phyloP scores from a whole-genome alignment of 2,113 vertebrate genomes.

The Poecile atricapillus region DNA sequence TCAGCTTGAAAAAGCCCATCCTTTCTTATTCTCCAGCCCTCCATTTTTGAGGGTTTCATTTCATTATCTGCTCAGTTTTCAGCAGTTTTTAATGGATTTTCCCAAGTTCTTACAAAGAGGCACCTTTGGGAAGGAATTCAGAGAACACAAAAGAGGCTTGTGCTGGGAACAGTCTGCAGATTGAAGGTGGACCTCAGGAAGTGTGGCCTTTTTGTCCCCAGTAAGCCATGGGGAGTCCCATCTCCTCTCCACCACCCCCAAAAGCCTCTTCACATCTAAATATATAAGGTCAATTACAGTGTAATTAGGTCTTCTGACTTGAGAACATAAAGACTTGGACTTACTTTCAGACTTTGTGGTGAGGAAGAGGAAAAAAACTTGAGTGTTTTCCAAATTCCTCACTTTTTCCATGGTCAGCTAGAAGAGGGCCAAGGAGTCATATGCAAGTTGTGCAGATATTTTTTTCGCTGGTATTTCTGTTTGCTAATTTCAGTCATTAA shows the following conservation, averaged over 20 bases:
- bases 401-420: background rate
- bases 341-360: background rate
- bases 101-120: background rate
- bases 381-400: background rate
- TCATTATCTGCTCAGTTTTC: background rate
- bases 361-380: background rate
- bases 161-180: background rate
- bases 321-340: background rate
- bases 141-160: background rate
- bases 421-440: background rate
- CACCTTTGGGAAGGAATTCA: background rate
- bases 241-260: background rate
- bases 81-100: background rate
- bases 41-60: background rate
- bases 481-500: constrained; percentile 12
- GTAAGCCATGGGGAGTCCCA: background rate
- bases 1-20: background rate
- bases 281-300: background rate
- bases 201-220: background rate
- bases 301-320: background rate
- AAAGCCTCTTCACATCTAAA: background rate
- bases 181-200: background rate
- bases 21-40: background rate
- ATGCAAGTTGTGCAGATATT: background rate
- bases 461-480: background rate